Conservation (phyloP, 2,113 vertebrate species). For the Cryptomyrus ogoouensis region DNA sequence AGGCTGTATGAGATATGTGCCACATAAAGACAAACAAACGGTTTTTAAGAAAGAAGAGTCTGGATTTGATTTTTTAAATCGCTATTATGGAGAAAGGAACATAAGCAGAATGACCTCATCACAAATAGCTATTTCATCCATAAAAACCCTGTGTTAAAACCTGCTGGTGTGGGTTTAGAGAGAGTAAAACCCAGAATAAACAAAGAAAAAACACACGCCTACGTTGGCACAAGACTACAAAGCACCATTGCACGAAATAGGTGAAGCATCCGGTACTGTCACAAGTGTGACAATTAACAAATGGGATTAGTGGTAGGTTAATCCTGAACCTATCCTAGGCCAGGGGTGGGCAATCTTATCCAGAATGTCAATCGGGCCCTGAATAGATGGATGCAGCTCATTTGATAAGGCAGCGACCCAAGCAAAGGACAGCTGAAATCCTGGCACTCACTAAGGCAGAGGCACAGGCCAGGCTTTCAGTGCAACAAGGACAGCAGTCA, state of each 20-base stretch:
- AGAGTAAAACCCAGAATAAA: background rate
- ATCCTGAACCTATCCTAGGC: background rate
- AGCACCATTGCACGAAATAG: background rate
- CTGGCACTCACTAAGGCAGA: background rate
- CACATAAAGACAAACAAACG: background rate
- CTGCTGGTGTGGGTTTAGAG: background rate
- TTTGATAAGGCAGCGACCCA: background rate
- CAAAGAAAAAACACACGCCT: background rate
- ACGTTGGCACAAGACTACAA: background rate
- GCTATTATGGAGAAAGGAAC: background rate
- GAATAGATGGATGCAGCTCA: background rate
- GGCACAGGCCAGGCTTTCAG: background rate
- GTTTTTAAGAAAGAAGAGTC: background rate
- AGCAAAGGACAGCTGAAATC: background rate
- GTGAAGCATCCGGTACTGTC: background rate
- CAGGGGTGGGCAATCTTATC: no score
- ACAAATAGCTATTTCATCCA: background rate
- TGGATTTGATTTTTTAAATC: background rate
- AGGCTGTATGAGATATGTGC: background rate
- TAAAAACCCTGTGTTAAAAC: background rate
- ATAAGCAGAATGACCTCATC: background rate
- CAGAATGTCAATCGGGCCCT: no score
- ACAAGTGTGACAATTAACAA: background rate
- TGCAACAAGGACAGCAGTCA: background rate
- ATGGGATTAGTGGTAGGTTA: background rate